Base-by-base conservation (phyloP, 2,113 vertebrate species). In the Sisor rabdophorus region DNA sequence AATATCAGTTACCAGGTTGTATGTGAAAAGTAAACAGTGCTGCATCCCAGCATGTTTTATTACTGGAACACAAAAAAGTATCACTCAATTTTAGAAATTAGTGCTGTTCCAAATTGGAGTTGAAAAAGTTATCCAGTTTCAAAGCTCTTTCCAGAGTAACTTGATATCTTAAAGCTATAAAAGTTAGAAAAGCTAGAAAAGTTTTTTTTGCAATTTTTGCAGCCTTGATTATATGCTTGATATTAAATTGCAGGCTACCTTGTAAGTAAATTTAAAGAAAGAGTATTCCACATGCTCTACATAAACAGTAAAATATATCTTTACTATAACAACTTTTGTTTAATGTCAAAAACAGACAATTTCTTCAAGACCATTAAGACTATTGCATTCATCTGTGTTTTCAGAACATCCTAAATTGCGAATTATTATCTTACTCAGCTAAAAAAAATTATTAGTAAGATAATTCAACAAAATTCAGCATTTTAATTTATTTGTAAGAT, bases 191-290 rank as follows among this genome's bases (percentile, higher is more conserved):
- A 82, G 87, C 89, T 81, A 90, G 90, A 91, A 90, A 90, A n/a
- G n/a, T n/a, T n/a, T n/a, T n/a, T n/a, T n/a, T n/a, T 78, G 87
- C 90, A 80, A 91, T 91, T 91, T 92, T 85, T 81, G 13, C 85
- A 79, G 84, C 67, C 70, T 86, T 73, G 89, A 92, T 91, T 85
- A 85, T 68, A 77, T 87, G 81, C 81, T 85, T 86, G 89, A 89
- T 91, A 90, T 88, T 77, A 87, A 79, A 75, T 78, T 80, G 80
- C 81, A 87, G 81, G 76, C 81, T 71, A 83, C 83, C 84, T 50
- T 63, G 87, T 85, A 85, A 86, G 80, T 86, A 73, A 82, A 81
- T 80, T 48, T 73, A 73, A 47, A 4, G 50, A 55, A 64, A 65
- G 80, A 58, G 73, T 82, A 79, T 72, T 78, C 40, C 40, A 44